Conservation (phyloP, 2,113 vertebrate genomes). For the Corydoras maculifer region DNA sequence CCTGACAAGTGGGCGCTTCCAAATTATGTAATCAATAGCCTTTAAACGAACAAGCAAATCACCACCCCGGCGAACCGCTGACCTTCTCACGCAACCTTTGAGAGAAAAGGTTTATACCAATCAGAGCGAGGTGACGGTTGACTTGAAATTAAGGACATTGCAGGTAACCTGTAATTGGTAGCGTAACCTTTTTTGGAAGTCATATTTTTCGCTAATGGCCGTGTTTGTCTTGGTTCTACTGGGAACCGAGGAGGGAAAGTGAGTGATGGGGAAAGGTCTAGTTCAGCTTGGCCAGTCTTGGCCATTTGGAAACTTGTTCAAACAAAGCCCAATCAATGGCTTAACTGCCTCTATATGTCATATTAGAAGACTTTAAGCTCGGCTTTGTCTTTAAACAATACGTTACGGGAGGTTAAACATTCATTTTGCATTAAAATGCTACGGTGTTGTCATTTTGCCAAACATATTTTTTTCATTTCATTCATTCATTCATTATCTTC, state of each 20-base stretch:
- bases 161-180: conserved; percentile 55
- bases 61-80: conserved; percentile 58
- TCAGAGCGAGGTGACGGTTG: conserved; percentile 57
- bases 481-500: too few relatives aligned
- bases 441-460: too few relatives aligned
- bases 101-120: conserved; percentile 65
- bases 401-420: conserved; percentile 13
- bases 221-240: conserved; percentile 72
- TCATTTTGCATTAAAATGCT: neutral
- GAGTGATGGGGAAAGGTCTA: conserved; percentile 65
- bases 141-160: conserved; percentile 63
- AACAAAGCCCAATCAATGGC: conserved; percentile 73
- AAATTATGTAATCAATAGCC: conserved; percentile 71
- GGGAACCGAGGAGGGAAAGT: conserved; percentile 65
- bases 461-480: too few relatives aligned
- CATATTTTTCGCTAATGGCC: conserved; percentile 66
- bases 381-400: conserved; percentile 37
- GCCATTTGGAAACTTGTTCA: conserved; percentile 77
- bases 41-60: conserved; percentile 71
- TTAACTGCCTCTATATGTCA: conserved; percentile 49
- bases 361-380: conserved; percentile 61
- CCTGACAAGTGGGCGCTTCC: conserved; percentile 32
- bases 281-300: conserved; percentile 72
- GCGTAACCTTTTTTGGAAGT: conserved; percentile 67
- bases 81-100: conserved; percentile 66